phyloP scores from a whole-genome alignment of 1,140 invertebrate genomes.

The Drosophila orosa region DNA sequence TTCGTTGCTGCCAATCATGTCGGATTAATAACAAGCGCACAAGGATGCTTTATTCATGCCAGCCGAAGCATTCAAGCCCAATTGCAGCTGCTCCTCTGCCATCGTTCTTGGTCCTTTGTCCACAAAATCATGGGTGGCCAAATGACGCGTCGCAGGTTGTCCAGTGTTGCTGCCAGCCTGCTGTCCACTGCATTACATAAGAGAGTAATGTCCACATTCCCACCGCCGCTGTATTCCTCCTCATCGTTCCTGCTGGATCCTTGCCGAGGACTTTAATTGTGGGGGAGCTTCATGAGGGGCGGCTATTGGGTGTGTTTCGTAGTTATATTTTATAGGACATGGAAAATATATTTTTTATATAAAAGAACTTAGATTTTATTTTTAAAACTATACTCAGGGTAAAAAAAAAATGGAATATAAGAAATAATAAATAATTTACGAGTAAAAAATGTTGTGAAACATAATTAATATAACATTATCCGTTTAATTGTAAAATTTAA shows the following conservation, averaged over 20 bases:
- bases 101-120: conserved; percentile 26
- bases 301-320: neutral
- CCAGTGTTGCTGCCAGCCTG: conserved; percentile 46
- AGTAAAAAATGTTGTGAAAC: too few relatives aligned
- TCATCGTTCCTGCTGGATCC: neutral
- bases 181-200: conserved; percentile 73
- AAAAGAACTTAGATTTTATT: neutral
- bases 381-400: too few relatives aligned
- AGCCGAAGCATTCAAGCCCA: conserved; percentile 69
- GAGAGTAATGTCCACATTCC: conserved; percentile 18
- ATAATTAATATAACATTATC: too few relatives aligned
- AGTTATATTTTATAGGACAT: neutral
- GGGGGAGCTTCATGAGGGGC: neutral
- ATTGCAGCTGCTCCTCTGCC: conserved; percentile 65
- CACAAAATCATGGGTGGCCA: conserved; percentile 55
- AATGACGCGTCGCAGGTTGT: conserved; percentile 75
- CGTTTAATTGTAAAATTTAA: neutral
- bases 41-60: conserved; percentile 73
- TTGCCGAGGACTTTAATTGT: conserved; percentile 13
- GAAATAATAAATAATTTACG: too few relatives aligned
- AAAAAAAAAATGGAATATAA: too few relatives aligned
- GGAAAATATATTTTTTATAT: too few relatives aligned
- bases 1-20: conserved; percentile 79
- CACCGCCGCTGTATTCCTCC: neutral
- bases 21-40: conserved; percentile 74